A percentile compares a stretch with the other conserved stretches of the same genome.
Conservation (phyloP, 2,113 vertebrate species). For the Gallinago jamesoni region DNA sequence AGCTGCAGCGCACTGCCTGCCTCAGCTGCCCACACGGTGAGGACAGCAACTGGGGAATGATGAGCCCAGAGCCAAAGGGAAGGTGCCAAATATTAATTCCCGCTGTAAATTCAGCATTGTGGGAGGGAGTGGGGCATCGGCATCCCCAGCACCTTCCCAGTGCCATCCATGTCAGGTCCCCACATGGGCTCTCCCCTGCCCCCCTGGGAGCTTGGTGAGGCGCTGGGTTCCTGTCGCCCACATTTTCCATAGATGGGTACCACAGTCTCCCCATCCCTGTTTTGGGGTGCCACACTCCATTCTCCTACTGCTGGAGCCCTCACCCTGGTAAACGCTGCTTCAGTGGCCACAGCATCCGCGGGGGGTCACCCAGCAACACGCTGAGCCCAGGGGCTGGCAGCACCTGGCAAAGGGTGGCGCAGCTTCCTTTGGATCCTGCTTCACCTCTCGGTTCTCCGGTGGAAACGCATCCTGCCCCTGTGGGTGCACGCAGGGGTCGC, state of each 20-base stretch:
- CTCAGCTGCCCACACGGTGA: accelerated
- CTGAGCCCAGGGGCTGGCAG: neutral
- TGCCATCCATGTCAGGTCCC: neutral
- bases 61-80: neutral
- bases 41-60: accelerated
- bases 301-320: neutral
- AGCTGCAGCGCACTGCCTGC: accelerated
- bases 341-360: accelerated
- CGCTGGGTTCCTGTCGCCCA: neutral
- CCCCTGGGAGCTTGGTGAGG: accelerated
- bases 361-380: neutral
- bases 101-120: accelerated
- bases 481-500: accelerated
- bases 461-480: accelerated
- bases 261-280: neutral
- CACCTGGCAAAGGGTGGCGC: neutral
- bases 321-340: neutral
- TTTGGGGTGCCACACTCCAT: neutral
- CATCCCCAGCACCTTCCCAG: accelerated
- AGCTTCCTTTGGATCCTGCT: accelerated
- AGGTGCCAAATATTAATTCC: neutral
- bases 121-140: neutral
- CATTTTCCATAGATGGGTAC: neutral
- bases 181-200: neutral
- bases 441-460: accelerated